Evolutionary conservation across 2,888 invertebrate species (phyloP).

Genomic region (Nymphalis urticae): DNA sequence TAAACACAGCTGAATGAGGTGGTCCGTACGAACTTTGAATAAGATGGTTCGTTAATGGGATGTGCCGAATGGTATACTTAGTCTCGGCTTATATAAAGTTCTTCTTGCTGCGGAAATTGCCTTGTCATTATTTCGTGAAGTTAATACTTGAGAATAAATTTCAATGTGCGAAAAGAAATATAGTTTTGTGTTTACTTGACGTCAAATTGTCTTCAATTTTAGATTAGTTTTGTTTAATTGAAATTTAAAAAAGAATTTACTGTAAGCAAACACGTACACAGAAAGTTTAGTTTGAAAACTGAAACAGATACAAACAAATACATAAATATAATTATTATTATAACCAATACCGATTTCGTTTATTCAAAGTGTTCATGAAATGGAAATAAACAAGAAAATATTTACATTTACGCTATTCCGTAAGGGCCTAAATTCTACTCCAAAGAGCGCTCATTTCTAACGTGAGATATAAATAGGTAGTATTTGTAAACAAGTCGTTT

Average conservation of each 20-base stretch:
- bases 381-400: slow-evolving; percentile 12
- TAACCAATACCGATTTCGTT: neutral
- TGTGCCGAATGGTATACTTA: slow-evolving; percentile 30
- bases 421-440: slow-evolving; percentile 17
- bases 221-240: no score
- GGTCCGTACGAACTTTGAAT: slow-evolving; percentile 48
- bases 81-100: slow-evolving; percentile 15
- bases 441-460: slow-evolving; percentile 25
- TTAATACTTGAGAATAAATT: neutral
- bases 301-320: neutral
- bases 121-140: neutral
- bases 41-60: slow-evolving; percentile 60
- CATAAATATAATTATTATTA: neutral
- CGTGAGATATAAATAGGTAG: slow-evolving; percentile 45
- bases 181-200: no score
- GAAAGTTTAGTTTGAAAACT: no score
- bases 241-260: no score
- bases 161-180: neutral
- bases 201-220: no score
- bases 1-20: slow-evolving; percentile 70
- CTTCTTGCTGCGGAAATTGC: neutral
- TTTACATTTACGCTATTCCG: slow-evolving; percentile 4
- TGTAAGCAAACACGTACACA: no score
- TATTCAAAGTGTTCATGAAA: neutral
- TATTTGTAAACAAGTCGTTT: slow-evolving; percentile 49